Evolutionary conservation across 1,140 invertebrate species (phyloP), one percentile per base, ranked within the genome.

Genomic region (Subanguina moxae): DNA sequence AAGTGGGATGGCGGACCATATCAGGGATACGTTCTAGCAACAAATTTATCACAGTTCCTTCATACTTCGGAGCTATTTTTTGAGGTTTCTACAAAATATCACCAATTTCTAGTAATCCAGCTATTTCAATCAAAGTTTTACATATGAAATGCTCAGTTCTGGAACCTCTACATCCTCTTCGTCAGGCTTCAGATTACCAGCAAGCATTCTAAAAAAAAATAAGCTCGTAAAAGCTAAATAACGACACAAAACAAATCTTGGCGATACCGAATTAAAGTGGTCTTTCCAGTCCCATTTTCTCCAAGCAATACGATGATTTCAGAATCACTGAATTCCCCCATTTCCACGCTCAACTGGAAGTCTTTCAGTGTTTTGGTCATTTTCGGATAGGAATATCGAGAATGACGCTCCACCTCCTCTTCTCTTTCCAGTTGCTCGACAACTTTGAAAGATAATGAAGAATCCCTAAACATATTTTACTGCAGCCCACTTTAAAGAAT

Each of bases 231-330:
- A 21, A 27, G 11, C 30, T 17, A 25, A 67, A 64, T 13, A 64
- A 63, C 11, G 9, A 57, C 21, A 64, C 3, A 7, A 65, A 61
- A 13, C n/a, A 65, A 52, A 52, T 13, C 11, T 45, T 13, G 11
- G 11, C 43, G 23, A 21, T 52, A 77, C 75, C 71, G 87, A 81
- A 99, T 99, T 77, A 99, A 95, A 17, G 96, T 99, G 0, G 96
- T 98, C 85, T 99, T 99, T 56, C 96, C 96, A 57, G 96, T 99
- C 72, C 96, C 96, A 86, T 99, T 99, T 84, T 99, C 96, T 65
- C 96, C 96, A 59, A 99, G 86, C 82, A 99, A 86, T 17, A 99
- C 96, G 80, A 99, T 88, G 83, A 99, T 99, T 86, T 99, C 96
- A 1, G 96, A 98, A 85, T 99, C 96, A 25, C 94, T 97, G 83